Conservation (phyloP, 23 tunicate genomes). For the Trididemnum miniatum region DNA sequence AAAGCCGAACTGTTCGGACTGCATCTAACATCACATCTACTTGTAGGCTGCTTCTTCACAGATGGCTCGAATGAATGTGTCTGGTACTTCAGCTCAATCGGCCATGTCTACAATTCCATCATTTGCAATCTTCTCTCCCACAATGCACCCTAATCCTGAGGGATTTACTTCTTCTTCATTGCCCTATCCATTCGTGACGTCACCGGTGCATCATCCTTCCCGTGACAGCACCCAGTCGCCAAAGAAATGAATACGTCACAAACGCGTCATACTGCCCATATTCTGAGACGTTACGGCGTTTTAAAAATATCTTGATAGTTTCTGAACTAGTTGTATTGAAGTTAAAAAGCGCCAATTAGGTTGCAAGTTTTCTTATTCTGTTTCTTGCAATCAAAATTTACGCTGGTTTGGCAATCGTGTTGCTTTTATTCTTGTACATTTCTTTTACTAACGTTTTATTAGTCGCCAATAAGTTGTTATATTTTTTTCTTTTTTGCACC, state of each 20-base stretch:
- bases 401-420: not conserved
- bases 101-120: conserved; percentile 20
- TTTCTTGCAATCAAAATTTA: conserved; percentile 11
- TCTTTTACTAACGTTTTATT: not conserved
- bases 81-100: conserved; percentile 24
- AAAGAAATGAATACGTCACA: conserved; percentile 32
- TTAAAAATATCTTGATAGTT: too few species aligned
- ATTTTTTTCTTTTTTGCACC: not conserved
- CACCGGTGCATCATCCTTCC: conserved; percentile 26
- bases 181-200: conserved; percentile 35
- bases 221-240: conserved; percentile 58
- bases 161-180: conserved; percentile 27
- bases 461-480: too few species aligned
- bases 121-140: conserved; percentile 33
- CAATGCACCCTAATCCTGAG: conserved; percentile 32
- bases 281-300: too few species aligned
- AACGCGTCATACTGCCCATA: conserved; percentile 3
- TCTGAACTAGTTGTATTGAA: too few species aligned
- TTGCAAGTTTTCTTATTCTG: too few species aligned
- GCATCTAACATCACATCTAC: too few species aligned
- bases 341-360: too few species aligned
- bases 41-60: conserved; percentile 50
- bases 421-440: not conserved
- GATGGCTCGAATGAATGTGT: conserved; percentile 67
- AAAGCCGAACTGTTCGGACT: too few species aligned